A percentile compares a stretch with the other conserved stretches of the same genome.
These are phyloP conservation scores for Leiothrix lutea DNA, from an alignment of 2,113 vertebrate genomes.

Conservation along the genomic window DNA sequence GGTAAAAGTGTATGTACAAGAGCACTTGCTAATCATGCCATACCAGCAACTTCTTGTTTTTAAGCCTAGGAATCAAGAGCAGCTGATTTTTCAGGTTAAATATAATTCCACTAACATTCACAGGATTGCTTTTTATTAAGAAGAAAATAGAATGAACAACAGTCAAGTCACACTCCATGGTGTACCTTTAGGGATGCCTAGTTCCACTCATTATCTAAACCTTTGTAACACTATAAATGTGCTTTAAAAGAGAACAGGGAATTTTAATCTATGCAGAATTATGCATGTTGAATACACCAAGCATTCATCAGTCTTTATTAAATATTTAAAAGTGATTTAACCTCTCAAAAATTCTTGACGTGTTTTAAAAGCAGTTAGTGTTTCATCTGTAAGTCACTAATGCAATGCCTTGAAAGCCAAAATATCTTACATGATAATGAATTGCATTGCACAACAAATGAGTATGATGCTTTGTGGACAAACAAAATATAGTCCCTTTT, in stretches of 20 bases:
- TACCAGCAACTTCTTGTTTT: neutral
- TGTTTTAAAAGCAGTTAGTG: neutral
- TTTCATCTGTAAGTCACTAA: neutral
- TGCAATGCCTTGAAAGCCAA: neutral
- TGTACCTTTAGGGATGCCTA: neutral
- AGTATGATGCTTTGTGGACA: neutral
- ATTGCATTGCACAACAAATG: neutral
- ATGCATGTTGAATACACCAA: neutral
- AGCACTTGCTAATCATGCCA: neutral
- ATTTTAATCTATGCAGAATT: constrained; percentile 6
- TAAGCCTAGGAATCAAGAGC: neutral
- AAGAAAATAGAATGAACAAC: neutral
- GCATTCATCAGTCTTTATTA: neutral
- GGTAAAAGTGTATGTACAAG: neutral
- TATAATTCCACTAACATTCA: neutral
- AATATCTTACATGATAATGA: neutral
- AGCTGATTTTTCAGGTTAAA: neutral
- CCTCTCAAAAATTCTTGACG: neutral
- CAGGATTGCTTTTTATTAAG: neutral
- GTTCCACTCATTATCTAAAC: neutral
- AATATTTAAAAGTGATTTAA: constrained; percentile 8
- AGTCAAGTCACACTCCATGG: neutral
- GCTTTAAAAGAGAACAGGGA: constrained; percentile 57
- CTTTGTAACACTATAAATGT: constrained; percentile 45
- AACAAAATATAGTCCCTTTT: neutral